Evolutionary conservation across 2,888 invertebrate genomes (phyloP), one percentile per base, ranked within the genome.

Genomic region (Lepidocyrtinus sp.): DNA sequence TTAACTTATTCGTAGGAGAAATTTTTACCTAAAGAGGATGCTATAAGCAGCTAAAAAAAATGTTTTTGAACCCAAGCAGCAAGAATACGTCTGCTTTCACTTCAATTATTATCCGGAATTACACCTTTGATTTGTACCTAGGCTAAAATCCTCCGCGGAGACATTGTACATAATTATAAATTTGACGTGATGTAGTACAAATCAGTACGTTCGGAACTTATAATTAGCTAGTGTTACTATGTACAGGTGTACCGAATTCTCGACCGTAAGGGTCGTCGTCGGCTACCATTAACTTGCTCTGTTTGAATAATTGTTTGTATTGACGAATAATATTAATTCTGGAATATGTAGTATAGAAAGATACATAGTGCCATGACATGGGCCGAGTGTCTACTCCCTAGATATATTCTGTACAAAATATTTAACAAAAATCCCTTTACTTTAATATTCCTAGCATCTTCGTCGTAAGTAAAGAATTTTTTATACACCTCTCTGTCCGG

Each of bases 381-480:
- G 73, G 73, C 73, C 73, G 68, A 77, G 26, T 26, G 62, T 3
- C 22, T 59, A 21, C 21, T 59, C 22, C 22, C 67, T 68, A 68
- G 68, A 68, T 59, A 65, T 65, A 65, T 59, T 62, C 72, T 78
- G 72, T 78, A 78, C 78, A 78, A 78, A 72, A 78, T 68, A 67
- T 72, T 59, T 69, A 70, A 76, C 72, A 78, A 78, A 59, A 59
- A 59, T 59, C 27, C 64, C 26, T 5, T n/a, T 36, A 25, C 26
- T 70, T 70, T 59, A 2, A 70, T 59, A 59, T 22, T 70, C 21
- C n/a, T 59, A 50, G 50, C 50, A 50, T 50, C 50, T n/a, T 50
- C 17, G 24, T 68, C n/a, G 63, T 65, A 27, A 36, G 22, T 19
- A 62, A 27, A 50, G 50, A 50, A 50, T 50, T 15, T n/a, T 50